These are phyloP conservation scores for Solea solea DNA, from an alignment of 2,113 vertebrate species.

Conservation along the genomic window DNA sequence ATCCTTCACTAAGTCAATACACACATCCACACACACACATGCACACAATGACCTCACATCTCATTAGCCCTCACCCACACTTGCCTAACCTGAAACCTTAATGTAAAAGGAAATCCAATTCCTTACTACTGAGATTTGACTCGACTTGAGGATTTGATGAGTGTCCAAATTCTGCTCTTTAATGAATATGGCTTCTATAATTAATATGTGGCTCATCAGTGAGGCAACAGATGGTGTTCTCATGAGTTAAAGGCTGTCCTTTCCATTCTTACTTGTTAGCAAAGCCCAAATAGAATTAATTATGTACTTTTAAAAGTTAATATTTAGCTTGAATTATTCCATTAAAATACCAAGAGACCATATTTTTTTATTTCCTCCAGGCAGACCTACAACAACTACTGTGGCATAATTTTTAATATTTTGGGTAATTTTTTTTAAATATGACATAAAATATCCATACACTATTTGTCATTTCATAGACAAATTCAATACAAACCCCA, in stretches of 20 bases:
- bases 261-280: not conserved
- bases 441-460: too few relatives aligned
- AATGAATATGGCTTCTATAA: conserved; percentile 7
- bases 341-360: too few relatives aligned
- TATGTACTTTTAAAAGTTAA: not conserved
- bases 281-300: not conserved
- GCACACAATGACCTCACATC: not conserved
- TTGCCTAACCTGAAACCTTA: not conserved
- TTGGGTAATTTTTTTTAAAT: too few relatives aligned
- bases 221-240: conserved; percentile 12
- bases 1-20: conserved; percentile 21
- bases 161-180: conserved; percentile 2
- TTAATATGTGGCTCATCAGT: conserved; percentile 9
- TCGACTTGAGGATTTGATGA: not conserved
- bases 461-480: not conserved
- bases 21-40: conserved; percentile 8
- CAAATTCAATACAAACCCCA: not conserved
- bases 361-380: too few relatives aligned
- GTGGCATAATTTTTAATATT: not conserved
- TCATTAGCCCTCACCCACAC: not conserved
- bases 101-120: not conserved
- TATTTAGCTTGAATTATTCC: too few relatives aligned
- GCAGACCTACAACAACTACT: too few relatives aligned
- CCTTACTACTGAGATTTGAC: not conserved
- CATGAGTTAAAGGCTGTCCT: not conserved